Percentiles rank a stretch among this genome's conserved stretches.
These are phyloP conservation scores for Scolopax mira DNA, from an alignment of 2,113 vertebrate genomes.

Conservation along the genomic window DNA sequence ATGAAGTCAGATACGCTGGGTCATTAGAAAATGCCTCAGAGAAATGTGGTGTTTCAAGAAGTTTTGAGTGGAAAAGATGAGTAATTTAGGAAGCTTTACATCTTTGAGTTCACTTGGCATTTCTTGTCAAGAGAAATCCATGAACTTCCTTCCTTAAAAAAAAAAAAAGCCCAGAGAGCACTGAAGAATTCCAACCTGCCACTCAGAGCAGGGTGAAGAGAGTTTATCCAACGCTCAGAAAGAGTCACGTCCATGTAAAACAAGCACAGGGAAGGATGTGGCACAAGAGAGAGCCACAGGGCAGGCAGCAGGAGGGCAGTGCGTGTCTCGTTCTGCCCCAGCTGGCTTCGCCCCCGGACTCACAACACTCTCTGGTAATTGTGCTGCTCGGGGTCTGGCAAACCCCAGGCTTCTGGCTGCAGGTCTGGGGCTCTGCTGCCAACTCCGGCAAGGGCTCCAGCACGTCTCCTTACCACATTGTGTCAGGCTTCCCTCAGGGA, in stretches of 20 bases:
- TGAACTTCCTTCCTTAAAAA: neutral
- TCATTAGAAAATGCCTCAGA: neutral
- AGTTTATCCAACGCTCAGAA: neutral
- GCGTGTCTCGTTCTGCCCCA: neutral
- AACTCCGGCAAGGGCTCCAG: neutral
- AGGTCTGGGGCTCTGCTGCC: neutral
- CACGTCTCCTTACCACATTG: neutral
- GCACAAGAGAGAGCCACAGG: accelerated
- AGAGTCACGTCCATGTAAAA: accelerated
- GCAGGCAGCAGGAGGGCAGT: accelerated
- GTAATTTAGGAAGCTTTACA: neutral
- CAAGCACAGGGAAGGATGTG: neutral
- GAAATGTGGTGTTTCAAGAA: neutral
- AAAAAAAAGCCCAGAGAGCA: neutral
- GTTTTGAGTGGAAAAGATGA: neutral
- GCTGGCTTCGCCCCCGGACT: accelerated
- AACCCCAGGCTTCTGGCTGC: neutral
- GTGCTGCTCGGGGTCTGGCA: neutral
- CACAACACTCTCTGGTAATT: neutral
- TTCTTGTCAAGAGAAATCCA: neutral
- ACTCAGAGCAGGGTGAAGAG: neutral
- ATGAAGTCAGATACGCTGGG: neutral
- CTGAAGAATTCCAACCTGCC: neutral
- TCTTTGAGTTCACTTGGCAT: neutral
- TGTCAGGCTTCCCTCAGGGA: neutral